Base-by-base conservation (phyloP, 2,797 vertebrate genomes). In the Pantherophis alleghaniensis region DNA sequence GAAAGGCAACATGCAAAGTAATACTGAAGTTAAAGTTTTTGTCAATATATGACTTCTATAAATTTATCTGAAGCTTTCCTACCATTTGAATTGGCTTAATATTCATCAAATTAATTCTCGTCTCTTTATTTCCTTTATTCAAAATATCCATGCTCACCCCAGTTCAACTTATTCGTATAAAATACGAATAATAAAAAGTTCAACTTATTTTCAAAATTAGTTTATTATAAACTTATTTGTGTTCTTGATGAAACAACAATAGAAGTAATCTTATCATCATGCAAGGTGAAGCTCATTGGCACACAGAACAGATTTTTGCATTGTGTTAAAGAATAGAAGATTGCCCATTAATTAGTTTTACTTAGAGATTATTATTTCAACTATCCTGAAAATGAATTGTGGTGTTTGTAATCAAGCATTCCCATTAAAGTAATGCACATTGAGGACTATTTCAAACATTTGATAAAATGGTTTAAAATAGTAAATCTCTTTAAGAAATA, bases 21-120 rank as follows among this genome's bases (percentile, higher is more conserved):
- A 88, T 88, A 26, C 63, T 88, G 14, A 57, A 92, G 86, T 5
- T 88, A 55, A 92, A 63, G 88, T 92, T 74, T 74, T n/a, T 92
- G 42, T 79, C 24, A 79, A 47, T 88, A 92, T 57, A 74, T 88
- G 47, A 63, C 69, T 88, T 88, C 20, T 10, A 79, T 88, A 55
- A 26, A 60, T 66, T 92, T 92, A 74, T 92, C 56, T 24, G 56
- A 92, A 69, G 63, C 24, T 13, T n/a, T 56, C 55, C 55, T 88
- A 24, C 37, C 18, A 28, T 63, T 87, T 74, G 32, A 88, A 28
- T 63, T 28, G 11, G 26, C n/a, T 57, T 28, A 88, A 88, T 88
- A 92, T 69, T 51, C 14, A 74, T 3, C 3, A 88, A 59, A 88
- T 88, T 92, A 74, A 88, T 88, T 32, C 86, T 47, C 16, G n/a